These are phyloP conservation scores for Bujurquina vittata DNA, from an alignment of 2,113 vertebrate genomes.

Conservation along the genomic window DNA sequence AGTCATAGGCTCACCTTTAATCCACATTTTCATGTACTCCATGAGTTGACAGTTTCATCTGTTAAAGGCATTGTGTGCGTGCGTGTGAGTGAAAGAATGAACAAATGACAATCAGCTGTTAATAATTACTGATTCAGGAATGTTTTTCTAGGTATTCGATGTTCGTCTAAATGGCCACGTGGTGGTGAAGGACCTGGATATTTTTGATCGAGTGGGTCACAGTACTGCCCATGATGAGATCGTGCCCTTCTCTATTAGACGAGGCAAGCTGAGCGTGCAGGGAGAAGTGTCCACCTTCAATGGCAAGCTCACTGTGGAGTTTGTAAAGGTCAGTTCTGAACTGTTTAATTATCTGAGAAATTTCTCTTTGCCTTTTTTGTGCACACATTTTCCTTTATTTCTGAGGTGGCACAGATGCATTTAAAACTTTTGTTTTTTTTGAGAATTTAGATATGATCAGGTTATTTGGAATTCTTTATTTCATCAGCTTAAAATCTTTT, in stretches of 20 bases:
- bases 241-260: slow-evolving; percentile 90
- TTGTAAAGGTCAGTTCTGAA: slow-evolving; percentile 90
- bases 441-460: neutral
- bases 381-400: neutral
- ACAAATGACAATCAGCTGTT: neutral
- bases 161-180: slow-evolving; percentile 94
- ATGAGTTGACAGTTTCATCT: neutral
- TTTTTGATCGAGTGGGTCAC: slow-evolving; percentile 97
- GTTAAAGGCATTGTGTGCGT: neutral
- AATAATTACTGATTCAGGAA: neutral
- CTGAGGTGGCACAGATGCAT: too few species aligned
- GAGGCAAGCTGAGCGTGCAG: slow-evolving; percentile 94
- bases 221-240: slow-evolving; percentile 97
- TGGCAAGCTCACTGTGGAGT: slow-evolving; percentile 93
- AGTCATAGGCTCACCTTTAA: neutral
- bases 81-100: neutral
- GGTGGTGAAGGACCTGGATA: slow-evolving; percentile 97
- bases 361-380: neutral
- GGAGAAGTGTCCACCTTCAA: slow-evolving; percentile 98
- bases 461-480: neutral
- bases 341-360: neutral
- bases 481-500: neutral
- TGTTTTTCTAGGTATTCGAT: slow-evolving; percentile 89
- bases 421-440: too few species aligned
- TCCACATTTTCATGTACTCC: neutral